Percentiles rank a stretch among this genome's conserved stretches.
Evolutionary conservation across 1,140 invertebrate species (phyloP).

Genomic region (Helicoverpa zea): DNA sequence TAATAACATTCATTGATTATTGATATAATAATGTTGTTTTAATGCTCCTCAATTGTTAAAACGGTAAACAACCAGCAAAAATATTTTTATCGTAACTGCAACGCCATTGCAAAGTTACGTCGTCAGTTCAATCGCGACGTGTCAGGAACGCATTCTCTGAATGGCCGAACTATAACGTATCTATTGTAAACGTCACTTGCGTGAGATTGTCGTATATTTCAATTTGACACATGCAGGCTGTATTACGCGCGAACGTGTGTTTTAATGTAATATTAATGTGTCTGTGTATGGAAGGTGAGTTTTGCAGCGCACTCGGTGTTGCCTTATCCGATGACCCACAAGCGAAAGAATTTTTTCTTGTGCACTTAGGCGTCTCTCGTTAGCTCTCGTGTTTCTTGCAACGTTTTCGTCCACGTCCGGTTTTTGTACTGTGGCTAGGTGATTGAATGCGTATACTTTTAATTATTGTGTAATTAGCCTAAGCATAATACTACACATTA

Average conservation of each 20-base stretch:
- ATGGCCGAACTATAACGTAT: too few relatives aligned
- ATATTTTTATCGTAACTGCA: too few relatives aligned
- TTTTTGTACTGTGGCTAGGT: neutral
- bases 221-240: conserved; percentile 74
- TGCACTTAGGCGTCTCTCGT: conserved; percentile 28
- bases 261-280: conserved; percentile 68
- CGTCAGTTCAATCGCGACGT: too few relatives aligned
- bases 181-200: conserved; percentile 69
- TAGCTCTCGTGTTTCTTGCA: conserved; percentile 17
- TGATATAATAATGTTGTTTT: too few relatives aligned
- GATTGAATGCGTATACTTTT: neutral
- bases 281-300: conserved; percentile 58
- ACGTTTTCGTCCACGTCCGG: conserved; percentile 25
- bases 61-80: too few relatives aligned
- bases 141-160: too few relatives aligned
- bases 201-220: conserved; percentile 66
- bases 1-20: too few relatives aligned
- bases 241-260: conserved; percentile 54
- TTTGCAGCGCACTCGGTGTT: conserved; percentile 53
- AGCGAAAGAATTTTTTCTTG: conserved; percentile 50
- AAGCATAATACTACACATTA: too few relatives aligned
- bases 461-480: neutral
- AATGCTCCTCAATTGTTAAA: too few relatives aligned
- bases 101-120: too few relatives aligned
- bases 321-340: conserved; percentile 55